Evolutionary conservation across 2,797 vertebrate genomes (phyloP).

Genomic region (Perodicticus potto): DNA sequence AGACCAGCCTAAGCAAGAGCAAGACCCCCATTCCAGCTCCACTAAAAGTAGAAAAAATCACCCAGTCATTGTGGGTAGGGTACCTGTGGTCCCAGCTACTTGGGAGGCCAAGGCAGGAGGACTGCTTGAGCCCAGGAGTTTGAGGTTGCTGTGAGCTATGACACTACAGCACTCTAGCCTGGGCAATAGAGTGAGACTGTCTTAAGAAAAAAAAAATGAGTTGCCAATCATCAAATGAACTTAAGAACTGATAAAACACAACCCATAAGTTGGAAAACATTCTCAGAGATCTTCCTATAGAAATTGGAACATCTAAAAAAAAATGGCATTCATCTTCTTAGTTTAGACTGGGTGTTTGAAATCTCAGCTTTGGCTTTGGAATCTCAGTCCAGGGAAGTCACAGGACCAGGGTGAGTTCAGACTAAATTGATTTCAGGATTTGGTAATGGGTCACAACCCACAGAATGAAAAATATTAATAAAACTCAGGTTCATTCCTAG

Average conservation of each 20-base stretch:
- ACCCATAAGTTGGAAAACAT: background rate
- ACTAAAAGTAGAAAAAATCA: too few species aligned
- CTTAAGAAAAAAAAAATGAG: background rate
- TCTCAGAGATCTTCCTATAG: background rate
- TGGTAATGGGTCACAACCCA: background rate
- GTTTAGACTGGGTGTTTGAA: background rate
- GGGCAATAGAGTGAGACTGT: too few species aligned
- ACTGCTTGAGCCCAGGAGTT: too few species aligned
- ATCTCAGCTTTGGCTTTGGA: background rate
- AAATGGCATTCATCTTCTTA: background rate
- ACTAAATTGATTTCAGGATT: background rate
- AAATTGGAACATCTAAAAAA: background rate
- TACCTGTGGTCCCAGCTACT: too few species aligned
- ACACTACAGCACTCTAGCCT: too few species aligned
- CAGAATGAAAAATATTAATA: background rate
- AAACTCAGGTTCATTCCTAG: background rate
- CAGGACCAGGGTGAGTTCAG: background rate
- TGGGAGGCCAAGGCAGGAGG: too few species aligned
- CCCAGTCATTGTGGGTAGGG: too few species aligned
- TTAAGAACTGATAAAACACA: background rate
- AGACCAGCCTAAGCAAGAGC: too few species aligned
- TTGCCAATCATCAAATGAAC: background rate
- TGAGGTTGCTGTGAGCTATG: too few species aligned
- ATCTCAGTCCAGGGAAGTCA: background rate
- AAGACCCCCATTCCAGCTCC: too few species aligned